Percentiles rank a stretch among this genome's conserved stretches.
phyloP scores from a whole-genome alignment of 2,113 vertebrate species.

The Theristicus caerulescens region DNA sequence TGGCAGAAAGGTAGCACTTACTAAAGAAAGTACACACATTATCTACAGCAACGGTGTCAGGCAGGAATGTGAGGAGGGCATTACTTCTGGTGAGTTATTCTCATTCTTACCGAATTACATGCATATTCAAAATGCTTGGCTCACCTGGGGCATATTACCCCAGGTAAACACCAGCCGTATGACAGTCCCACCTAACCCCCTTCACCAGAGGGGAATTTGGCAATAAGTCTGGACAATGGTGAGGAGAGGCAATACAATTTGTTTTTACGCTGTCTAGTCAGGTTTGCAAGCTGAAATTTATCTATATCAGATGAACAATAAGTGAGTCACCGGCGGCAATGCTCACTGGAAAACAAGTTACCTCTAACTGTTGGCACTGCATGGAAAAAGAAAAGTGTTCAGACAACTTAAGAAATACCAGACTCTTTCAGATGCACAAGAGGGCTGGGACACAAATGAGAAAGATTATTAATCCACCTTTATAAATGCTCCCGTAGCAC shows the following conservation, averaged over 20 bases:
- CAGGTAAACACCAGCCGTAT: neutral
- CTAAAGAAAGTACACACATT: neutral
- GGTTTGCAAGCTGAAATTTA: neutral
- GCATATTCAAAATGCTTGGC: neutral
- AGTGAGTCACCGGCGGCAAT: neutral
- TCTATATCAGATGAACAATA: neutral
- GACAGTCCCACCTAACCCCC: neutral
- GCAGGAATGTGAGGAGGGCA: neutral
- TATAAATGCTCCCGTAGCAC: neutral
- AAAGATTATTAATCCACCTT: neutral
- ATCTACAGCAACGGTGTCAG: neutral
- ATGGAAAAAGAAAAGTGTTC: neutral
- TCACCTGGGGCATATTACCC: rapidly evolving
- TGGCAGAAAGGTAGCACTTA: constrained; percentile 34
- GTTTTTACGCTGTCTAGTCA: neutral
- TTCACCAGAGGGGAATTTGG: neutral
- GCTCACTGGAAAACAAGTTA: neutral
- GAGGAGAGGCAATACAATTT: neutral
- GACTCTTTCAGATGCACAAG: neutral
- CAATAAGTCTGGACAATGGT: neutral
- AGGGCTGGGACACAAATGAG: neutral
- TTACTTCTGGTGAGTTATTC: neutral
- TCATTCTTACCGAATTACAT: neutral
- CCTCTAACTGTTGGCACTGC: neutral
- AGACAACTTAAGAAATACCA: neutral